phyloP scores from a whole-genome alignment of 92 coral and sea anemone species.

The Epizoanthus stellaris region DNA sequence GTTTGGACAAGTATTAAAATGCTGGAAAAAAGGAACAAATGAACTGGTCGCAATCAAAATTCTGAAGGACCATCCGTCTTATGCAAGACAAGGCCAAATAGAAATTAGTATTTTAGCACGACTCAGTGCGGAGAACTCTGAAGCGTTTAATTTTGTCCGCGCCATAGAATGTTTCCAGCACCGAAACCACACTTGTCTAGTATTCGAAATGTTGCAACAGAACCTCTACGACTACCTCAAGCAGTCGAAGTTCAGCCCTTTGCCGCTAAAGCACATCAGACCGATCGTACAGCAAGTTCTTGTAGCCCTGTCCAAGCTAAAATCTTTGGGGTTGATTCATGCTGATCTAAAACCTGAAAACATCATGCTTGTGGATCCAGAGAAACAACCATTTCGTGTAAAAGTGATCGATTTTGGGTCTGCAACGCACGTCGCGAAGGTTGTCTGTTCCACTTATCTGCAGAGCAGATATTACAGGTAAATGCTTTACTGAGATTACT shows the following conservation, averaged over 20 bases:
- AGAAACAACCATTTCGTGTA: conserved; percentile 93
- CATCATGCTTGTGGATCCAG: conserved; percentile 96
- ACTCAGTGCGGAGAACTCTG: conserved; percentile 97
- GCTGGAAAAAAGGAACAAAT: conserved; percentile 99
- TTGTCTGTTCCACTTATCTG: conserved; percentile 95
- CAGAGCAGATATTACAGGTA: conserved; percentile 99
- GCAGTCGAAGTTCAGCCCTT: conserved; percentile 94
- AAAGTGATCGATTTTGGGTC: conserved; percentile 99
- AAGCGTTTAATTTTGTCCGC: conserved; percentile 97
- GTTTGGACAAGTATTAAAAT: conserved; percentile 97
- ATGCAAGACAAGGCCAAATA: conserved; percentile 97
- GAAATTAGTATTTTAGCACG: conserved; percentile 96
- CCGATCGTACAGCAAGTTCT: conserved; percentile 98
- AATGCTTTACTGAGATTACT: neutral
- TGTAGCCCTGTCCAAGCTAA: conserved; percentile 92
- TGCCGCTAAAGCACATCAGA: conserved; percentile 89
- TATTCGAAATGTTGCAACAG: conserved; percentile 97
- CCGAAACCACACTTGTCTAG: conserved; percentile 94
- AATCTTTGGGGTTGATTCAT: conserved; percentile 90
- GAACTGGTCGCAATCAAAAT: conserved; percentile 95
- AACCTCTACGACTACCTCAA: conserved; percentile 95
- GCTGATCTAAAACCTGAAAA: conserved; percentile 98
- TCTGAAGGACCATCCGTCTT: conserved; percentile 97
- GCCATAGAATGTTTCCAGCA: conserved; percentile 98
- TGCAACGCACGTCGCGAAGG: conserved; percentile 96